Base-by-base conservation (phyloP, 2,888 invertebrate genomes). In the Rhabditophanes sp. region DNA sequence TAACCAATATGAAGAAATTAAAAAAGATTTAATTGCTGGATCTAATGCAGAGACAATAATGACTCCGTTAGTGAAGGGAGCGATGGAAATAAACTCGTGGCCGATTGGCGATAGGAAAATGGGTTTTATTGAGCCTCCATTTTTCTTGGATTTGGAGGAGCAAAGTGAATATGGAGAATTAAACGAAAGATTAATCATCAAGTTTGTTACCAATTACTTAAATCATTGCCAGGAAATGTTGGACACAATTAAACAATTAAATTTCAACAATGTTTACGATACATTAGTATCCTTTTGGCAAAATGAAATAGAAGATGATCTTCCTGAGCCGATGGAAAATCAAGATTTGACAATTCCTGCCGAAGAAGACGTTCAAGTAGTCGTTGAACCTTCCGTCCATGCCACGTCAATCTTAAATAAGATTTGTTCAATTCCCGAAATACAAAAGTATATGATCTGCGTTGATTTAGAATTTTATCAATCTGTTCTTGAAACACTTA, bases 241-340 rank as follows among this genome's bases (percentile, higher is more conserved):
- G 53, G 82, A 84, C 64, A 82, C 82, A 16, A 80, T 90, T 37
- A 75, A 83, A 25, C 81, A 80, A 61, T 74, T 93, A 47, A 84
- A 88, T 69, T 82, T 88, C 64, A 75, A 75, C 25, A 79, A 79
- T 0, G 79, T 90, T 42, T 88, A 90, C 67, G 79, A 81, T 22
- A 71, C 84, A 16, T 87, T 90, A 76, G 76, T 82, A 42, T 77
- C 78, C 53, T 93, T 93, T 73, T 93, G 93, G 93, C 65, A 55
- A 26, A 32, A 42, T 9, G 43, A 42, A 14, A 32, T 41, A 14
- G 41, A 46, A 26, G 44, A 46, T 25, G 41, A 36, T 24, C 35
- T 30, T 11, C 18, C 30, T 9, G 39, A 47, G 24, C n/a, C n/a
- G n/a, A 14, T 15, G 20, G 17, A 30, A 9, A 4, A 9, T 6